Evolutionary conservation across 2,113 vertebrate species (phyloP).

Genomic region (Mastomys natalensis): DNA sequence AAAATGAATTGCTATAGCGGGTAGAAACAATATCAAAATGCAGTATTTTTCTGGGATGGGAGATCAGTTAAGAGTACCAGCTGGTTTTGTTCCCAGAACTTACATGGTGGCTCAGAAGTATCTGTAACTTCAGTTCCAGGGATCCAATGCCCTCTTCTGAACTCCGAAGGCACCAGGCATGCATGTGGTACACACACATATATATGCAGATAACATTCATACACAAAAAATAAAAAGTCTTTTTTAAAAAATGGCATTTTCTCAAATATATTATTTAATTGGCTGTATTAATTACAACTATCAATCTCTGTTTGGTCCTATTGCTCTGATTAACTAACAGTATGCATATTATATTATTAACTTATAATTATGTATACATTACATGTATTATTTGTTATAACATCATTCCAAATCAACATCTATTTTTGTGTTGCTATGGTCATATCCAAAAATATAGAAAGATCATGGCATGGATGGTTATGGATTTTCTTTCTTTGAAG

Average conservation of each 20-base stretch:
- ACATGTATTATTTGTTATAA: neutral
- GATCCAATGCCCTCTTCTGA: neutral
- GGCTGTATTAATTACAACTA: neutral
- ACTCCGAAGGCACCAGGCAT: neutral
- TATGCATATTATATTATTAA: neutral
- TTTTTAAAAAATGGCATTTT: neutral
- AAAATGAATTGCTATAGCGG: conserved; percentile 25
- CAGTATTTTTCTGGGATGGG: neutral
- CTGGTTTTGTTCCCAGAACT: neutral
- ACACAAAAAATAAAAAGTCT: neutral
- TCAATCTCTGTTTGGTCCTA: neutral
- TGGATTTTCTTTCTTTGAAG: neutral
- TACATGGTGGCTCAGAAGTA: neutral
- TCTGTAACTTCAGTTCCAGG: neutral
- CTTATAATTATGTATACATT: neutral
- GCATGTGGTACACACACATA: neutral
- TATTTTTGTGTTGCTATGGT: conserved; percentile 15
- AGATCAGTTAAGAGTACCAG: neutral
- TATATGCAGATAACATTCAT: neutral
- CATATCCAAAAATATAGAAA: neutral
- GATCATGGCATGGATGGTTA: neutral
- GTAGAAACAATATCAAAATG: neutral
- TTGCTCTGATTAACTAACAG: conserved; percentile 18
- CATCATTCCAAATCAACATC: conserved; percentile 16
- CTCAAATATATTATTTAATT: neutral